Conservation (phyloP, 2,797 vertebrate genomes). For the Apogon hyalosoma region DNA sequence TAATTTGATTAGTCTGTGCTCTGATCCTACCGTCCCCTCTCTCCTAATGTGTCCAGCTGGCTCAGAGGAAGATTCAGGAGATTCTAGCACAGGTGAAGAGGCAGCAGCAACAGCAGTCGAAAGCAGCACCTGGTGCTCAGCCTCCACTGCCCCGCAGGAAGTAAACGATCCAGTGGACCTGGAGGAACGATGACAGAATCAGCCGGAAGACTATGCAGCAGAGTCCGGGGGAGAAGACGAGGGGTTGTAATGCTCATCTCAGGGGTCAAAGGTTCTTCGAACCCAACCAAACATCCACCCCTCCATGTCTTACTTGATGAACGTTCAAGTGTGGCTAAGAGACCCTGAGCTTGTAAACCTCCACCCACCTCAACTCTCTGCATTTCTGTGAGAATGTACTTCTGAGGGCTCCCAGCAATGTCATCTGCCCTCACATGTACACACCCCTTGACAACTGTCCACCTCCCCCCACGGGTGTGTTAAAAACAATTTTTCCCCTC, state of each 20-base stretch:
- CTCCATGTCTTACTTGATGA: conserved; percentile 63
- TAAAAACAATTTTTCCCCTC: conserved; percentile 24
- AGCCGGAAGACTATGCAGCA: conserved; percentile 81
- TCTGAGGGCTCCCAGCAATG: conserved; percentile 90
- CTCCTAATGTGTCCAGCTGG: conserved; percentile 83
- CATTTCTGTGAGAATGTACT: conserved; percentile 94
- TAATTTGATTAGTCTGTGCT: neutral
- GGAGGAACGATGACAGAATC: conserved; percentile 72
- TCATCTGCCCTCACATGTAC: conserved; percentile 76
- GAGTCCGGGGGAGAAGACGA: conserved; percentile 60
- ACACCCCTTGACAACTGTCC: conserved; percentile 60
- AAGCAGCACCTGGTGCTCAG: conserved; percentile 87
- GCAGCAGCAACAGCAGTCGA: conserved; percentile 96
- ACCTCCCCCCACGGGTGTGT: conserved; percentile 67
- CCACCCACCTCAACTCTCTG: conserved; percentile 88
- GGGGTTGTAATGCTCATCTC: conserved; percentile 79
- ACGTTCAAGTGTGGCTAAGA: conserved; percentile 80
- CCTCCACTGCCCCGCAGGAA: conserved; percentile 92
- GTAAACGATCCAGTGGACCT: conserved; percentile 77
- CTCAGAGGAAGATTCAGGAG: conserved; percentile 99
- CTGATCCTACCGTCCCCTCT: neutral
- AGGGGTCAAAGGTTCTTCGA: conserved; percentile 72
- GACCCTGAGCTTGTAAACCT: conserved; percentile 80
- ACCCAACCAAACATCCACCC: conserved; percentile 69
- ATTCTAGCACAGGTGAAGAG: conserved; percentile 98